phyloP scores from a whole-genome alignment of 2,888 invertebrate species.

The Acrocyrtus sp. region DNA sequence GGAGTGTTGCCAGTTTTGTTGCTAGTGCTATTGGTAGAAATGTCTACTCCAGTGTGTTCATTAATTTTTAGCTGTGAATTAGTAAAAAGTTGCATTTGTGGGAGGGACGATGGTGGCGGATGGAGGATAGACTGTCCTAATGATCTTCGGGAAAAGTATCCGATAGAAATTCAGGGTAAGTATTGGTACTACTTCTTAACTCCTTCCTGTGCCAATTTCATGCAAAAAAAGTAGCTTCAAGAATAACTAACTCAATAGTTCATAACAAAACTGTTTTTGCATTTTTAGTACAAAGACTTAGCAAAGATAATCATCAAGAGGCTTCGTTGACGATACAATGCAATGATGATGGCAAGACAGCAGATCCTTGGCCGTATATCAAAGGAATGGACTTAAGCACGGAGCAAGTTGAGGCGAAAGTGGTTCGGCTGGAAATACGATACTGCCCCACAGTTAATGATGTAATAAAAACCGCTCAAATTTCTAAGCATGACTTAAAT shows the following conservation, averaged over 20 bases:
- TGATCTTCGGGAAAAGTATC: slow-evolving; percentile 24
- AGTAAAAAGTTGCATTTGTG: slow-evolving; percentile 43
- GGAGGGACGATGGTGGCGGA: slow-evolving; percentile 23
- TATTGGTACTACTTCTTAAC: too few species aligned
- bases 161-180: slow-evolving; percentile 55
- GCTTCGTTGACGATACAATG: slow-evolving; percentile 12
- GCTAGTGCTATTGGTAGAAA: too few species aligned
- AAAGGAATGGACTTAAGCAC: slow-evolving; percentile 46
- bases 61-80: slow-evolving; percentile 40
- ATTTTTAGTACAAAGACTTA: slow-evolving; percentile 25
- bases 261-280: neutral
- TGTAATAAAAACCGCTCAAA: slow-evolving; percentile 29
- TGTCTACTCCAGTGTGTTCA: slow-evolving; percentile 47
- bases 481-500: neutral
- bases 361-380: slow-evolving; percentile 44
- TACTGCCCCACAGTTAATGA: slow-evolving; percentile 47
- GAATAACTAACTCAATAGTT: too few species aligned
- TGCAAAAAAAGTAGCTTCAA: too few species aligned
- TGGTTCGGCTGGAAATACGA: slow-evolving; percentile 31
- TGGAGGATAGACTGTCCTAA: slow-evolving; percentile 57
- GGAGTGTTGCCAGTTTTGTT: too few species aligned
- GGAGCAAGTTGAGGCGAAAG: slow-evolving; percentile 23
- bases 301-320: neutral
- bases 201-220: too few species aligned
- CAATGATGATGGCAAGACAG: neutral